Percentiles rank a stretch among this genome's conserved stretches.
Evolutionary conservation across 2,797 vertebrate species (phyloP).

Genomic region (Clarias pachynema): DNA sequence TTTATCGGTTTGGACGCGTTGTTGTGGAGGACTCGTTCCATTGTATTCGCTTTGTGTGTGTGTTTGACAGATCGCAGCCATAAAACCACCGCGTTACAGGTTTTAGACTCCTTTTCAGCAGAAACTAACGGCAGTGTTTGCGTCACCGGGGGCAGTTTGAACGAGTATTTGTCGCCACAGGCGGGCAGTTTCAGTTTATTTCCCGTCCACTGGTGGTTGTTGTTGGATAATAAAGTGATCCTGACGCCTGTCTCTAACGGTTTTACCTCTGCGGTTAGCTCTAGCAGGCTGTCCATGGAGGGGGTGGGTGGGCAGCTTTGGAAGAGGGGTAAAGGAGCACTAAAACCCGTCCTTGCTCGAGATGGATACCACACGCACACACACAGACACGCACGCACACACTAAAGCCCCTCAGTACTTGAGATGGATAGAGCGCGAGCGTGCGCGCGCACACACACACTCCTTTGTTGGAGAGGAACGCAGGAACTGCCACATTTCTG

Average conservation of each 20-base stretch:
- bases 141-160: constrained; percentile 4
- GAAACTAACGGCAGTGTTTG: neutral
- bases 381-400: neutral
- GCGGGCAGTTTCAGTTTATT: constrained; percentile 7
- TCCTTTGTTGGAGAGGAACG: constrained; percentile 75
- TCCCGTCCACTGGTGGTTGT: neutral
- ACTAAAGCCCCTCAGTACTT: constrained; percentile 63
- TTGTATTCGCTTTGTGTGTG: neutral
- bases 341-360: constrained; percentile 54
- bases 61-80: constrained; percentile 39
- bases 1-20: neutral
- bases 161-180: constrained; percentile 12
- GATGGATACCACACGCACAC: constrained; percentile 31
- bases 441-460: constrained; percentile 70
- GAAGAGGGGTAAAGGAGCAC: constrained; percentile 70
- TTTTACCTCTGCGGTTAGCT: neutral
- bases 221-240: constrained; percentile 20
- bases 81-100: neutral
- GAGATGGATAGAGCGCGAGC: constrained; percentile 68
- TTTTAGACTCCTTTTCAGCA: neutral
- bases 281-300: constrained; percentile 38
- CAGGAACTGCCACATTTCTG: constrained; percentile 74
- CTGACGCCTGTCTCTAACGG: constrained; percentile 29
- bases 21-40: neutral
- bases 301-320: constrained; percentile 64